Evolutionary conservation across 2,888 invertebrate species (phyloP).

Genomic region (Coecobrya sp.): DNA sequence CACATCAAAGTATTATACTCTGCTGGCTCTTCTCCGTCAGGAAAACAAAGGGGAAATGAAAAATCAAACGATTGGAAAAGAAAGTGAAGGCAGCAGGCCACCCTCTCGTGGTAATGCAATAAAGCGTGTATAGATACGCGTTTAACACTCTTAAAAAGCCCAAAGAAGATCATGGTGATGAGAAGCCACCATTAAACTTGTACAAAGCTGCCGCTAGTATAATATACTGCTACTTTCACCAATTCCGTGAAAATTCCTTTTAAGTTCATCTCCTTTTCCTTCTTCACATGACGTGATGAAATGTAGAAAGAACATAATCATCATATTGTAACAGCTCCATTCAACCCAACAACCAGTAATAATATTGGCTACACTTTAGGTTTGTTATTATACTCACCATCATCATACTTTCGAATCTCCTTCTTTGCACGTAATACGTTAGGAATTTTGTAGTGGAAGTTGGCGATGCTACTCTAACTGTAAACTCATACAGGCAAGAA

Average conservation of each 20-base stretch:
- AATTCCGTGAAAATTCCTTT: slow-evolving; percentile 40
- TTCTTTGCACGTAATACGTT: slow-evolving; percentile 53
- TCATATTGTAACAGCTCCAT: slow-evolving; percentile 33
- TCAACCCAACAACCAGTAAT: slow-evolving; percentile 52
- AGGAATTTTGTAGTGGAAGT: slow-evolving; percentile 7
- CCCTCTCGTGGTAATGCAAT: not conserved
- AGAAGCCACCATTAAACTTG: not conserved
- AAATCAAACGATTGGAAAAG: not conserved
- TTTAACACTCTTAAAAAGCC: not conserved
- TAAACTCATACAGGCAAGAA: not conserved
- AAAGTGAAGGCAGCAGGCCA: not conserved
- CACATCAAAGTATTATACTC: too few relatives aligned
- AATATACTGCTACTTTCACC: not conserved
- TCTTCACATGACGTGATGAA: not conserved
- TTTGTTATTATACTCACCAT: slow-evolving; percentile 76
- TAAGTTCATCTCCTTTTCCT: slow-evolving; percentile 1
- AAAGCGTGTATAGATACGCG: not conserved
- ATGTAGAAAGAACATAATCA: not conserved
- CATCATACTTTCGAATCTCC: slow-evolving; percentile 49
- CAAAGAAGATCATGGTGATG: slow-evolving; percentile 3
- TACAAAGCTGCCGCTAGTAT: not conserved
- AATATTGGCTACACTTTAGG: slow-evolving; percentile 76
- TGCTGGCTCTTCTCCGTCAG: too few relatives aligned
- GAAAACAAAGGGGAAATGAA: too few relatives aligned
- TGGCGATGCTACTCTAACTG: not conserved